Base-by-base conservation (phyloP, 2,888 invertebrate genomes). In the Dermolepida albohirtum region DNA sequence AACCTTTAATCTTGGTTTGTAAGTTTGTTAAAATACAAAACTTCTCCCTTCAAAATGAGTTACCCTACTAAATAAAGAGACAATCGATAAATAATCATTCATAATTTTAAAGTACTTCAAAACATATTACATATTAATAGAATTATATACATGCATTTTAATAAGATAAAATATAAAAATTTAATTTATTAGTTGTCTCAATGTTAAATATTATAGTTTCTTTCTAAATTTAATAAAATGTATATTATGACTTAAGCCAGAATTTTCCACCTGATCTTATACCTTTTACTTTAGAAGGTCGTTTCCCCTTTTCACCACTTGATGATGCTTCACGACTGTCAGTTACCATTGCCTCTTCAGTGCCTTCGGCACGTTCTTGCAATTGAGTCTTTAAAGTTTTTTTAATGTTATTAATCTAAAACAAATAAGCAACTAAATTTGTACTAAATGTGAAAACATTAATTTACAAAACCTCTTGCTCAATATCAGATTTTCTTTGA, bases 271-370 rank as follows among this genome's bases (percentile, higher is more conserved):
- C 86, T 74, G 87, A 87, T 78, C 90, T 86, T 65, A 89, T 85
- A 73, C 89, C 89, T 85, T 92, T 90, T 82, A 84, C 87, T 86
- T 89, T 93, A 81, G 85, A 86, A 78, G 79, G 80, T 76, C 70
- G 84, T 81, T 80, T 85, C 76, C 79, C 86, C 80, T 82, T 90
- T 84, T 76, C 89, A 83, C 76, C 86, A 80, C 75, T 84, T n/a
- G 87, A 84, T 11, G 85, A 84, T 11, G 89, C 86, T 76, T 91
- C 90, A 52, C 90, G 86, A 70, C 88, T 88, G 64, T 92, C 94
- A 5, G 91, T 90, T 16, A 92, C 89, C 81, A 94, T 93, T 12
- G 91, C 90, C 78, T 96, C 96, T 74, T 96, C 95, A n/a, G 89
- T 90, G 75, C 95, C 95, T 74, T 89, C 88, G 8, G 87, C 84